Percentiles rank a stretch among this genome's conserved stretches.
These are phyloP conservation scores for Dynastes maya DNA, from an alignment of 2,888 invertebrate species.

Conservation along the genomic window DNA sequence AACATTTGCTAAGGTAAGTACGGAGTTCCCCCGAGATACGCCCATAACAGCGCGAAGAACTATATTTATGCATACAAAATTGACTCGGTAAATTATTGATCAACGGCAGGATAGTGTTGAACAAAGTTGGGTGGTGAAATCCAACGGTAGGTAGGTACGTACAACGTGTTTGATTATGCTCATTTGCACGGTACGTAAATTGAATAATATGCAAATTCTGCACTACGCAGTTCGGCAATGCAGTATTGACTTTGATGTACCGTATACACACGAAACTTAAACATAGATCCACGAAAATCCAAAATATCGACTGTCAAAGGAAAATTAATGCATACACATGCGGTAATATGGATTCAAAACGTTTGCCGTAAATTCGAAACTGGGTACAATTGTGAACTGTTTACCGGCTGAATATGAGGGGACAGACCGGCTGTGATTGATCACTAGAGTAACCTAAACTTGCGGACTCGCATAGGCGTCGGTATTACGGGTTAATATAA, in stretches of 20 bases:
- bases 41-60: neutral
- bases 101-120: neutral
- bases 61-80: conserved; percentile 17
- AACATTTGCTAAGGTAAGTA: conserved; percentile 7
- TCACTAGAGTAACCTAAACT: no score
- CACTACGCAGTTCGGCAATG: neutral
- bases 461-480: no score
- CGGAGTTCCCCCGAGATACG: neutral
- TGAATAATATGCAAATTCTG: conserved; percentile 20
- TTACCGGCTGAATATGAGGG: neutral
- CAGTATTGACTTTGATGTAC: conserved; percentile 11
- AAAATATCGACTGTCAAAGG: no score
- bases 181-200: conserved; percentile 7
- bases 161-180: neutral
- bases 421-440: no score
- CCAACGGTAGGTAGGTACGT: neutral
- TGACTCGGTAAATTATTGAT: conserved; percentile 23
- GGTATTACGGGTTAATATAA: no score
- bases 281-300: neutral
- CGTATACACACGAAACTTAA: neutral
- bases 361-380: conserved; percentile 8
- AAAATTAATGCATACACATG: no score
- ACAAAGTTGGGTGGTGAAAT: neutral
- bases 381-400: conserved; percentile 10
- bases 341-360: conserved; percentile 1